These are phyloP conservation scores for Nestor notabilis DNA, from an alignment of 2,113 vertebrate genomes.

Conservation along the genomic window DNA sequence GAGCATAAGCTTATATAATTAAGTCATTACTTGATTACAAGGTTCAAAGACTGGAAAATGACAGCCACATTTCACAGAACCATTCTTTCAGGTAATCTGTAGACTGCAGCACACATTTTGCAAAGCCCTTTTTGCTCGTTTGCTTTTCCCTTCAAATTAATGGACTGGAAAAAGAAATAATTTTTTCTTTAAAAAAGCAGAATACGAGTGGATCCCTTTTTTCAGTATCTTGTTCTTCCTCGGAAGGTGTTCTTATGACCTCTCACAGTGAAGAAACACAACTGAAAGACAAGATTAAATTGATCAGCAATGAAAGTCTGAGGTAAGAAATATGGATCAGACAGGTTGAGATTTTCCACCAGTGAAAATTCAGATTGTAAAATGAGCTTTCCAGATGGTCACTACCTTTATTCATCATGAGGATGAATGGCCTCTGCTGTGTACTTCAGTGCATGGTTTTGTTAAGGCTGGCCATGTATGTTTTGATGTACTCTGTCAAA, in stretches of 20 bases:
- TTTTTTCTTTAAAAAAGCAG: not conserved
- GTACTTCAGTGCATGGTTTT: not conserved
- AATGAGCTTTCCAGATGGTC: not conserved
- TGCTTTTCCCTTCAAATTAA: not conserved
- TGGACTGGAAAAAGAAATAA: not conserved
- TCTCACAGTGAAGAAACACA: not conserved
- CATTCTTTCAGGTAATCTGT: not conserved
- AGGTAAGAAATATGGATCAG: not conserved
- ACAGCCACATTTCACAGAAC: not conserved
- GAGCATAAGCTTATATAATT: not conserved
- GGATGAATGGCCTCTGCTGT: not conserved
- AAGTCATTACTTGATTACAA: not conserved
- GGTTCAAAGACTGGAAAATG: not conserved
- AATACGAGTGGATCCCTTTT: not conserved
- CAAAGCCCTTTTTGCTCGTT: not conserved
- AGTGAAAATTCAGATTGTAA: not conserved
- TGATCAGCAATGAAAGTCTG: not conserved
- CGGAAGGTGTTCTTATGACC: not conserved
- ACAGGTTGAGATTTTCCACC: not conserved
- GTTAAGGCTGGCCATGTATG: not conserved
- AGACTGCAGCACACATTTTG: not conserved
- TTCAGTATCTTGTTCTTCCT: not conserved
- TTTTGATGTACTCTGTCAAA: not conserved
- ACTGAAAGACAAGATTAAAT: not conserved
- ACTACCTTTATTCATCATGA: not conserved